Evolutionary conservation across 2,113 vertebrate genomes (phyloP).

Genomic region (Noctilio leporinus): DNA sequence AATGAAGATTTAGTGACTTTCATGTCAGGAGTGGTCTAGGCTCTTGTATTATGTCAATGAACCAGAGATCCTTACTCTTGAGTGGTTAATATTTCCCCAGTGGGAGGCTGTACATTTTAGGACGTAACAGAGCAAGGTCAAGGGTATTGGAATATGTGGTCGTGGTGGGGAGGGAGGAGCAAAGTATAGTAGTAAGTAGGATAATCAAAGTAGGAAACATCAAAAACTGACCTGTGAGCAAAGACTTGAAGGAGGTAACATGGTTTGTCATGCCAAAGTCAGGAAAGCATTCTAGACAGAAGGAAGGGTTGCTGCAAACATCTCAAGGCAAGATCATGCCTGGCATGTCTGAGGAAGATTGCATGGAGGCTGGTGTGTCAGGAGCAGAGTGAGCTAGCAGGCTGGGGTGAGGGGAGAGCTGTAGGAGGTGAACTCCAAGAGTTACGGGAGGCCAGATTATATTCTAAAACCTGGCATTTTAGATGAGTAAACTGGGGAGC

Average conservation of each 20-base stretch:
- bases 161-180: no score
- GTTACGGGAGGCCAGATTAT: neutral
- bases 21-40: neutral
- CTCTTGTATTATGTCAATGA: neutral
- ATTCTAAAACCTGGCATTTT: neutral
- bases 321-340: neutral
- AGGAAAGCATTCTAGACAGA: neutral
- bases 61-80: neutral
- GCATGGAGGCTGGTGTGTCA: neutral
- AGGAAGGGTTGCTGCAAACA: neutral
- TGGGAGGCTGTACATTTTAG: neutral
- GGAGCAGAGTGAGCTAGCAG: neutral
- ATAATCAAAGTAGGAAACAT: neutral
- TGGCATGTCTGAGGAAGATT: neutral
- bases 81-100: neutral
- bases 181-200: neutral
- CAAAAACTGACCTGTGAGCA: neutral
- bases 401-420: fast-evolving
- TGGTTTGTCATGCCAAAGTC: neutral
- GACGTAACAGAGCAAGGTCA: neutral
- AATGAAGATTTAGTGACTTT: neutral
- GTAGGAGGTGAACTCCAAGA: neutral
- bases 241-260: neutral
- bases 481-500: neutral
- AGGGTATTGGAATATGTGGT: neutral